Conservation (phyloP, 1,140 invertebrate genomes). For the Penaeus chinensis region DNA sequence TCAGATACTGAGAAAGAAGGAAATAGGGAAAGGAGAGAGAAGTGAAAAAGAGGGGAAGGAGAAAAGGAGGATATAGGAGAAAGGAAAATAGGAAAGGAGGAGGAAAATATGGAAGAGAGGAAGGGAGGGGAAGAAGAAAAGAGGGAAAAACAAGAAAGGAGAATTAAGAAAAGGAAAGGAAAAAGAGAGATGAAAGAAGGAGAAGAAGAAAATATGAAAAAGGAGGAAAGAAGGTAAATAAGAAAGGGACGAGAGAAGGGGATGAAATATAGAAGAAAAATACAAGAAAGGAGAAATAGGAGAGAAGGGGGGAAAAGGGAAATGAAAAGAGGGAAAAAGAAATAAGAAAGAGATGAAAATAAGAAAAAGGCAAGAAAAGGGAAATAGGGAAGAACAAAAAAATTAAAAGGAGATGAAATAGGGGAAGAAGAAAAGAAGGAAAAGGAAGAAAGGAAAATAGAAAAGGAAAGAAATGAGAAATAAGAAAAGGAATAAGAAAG, state of each 20-base stretch:
- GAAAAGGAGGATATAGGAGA: background rate
- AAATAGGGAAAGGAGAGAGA: background rate
- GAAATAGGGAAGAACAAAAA: background rate
- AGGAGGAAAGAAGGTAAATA: background rate
- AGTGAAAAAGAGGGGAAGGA: background rate
- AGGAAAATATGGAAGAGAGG: background rate
- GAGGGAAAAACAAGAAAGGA: background rate
- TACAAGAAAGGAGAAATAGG: background rate
- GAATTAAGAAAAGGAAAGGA: background rate
- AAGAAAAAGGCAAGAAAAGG: too few relatives aligned
- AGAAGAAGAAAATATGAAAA: background rate
- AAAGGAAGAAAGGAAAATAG: background rate
- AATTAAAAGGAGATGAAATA: background rate
- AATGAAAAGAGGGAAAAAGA: too few relatives aligned
- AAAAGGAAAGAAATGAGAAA: background rate
- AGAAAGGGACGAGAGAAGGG: too few relatives aligned
- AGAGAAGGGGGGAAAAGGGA: background rate
- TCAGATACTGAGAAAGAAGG: background rate
- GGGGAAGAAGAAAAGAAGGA: background rate
- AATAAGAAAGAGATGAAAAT: background rate
- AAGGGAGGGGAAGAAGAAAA: background rate
- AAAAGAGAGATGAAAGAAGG: conserved; percentile 4
- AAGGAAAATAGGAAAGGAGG: background rate
- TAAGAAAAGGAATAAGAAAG: background rate
- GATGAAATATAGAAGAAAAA: background rate